Base-by-base conservation (phyloP, 2,888 invertebrate genomes). In the Pyrocoelia pectoralis region DNA sequence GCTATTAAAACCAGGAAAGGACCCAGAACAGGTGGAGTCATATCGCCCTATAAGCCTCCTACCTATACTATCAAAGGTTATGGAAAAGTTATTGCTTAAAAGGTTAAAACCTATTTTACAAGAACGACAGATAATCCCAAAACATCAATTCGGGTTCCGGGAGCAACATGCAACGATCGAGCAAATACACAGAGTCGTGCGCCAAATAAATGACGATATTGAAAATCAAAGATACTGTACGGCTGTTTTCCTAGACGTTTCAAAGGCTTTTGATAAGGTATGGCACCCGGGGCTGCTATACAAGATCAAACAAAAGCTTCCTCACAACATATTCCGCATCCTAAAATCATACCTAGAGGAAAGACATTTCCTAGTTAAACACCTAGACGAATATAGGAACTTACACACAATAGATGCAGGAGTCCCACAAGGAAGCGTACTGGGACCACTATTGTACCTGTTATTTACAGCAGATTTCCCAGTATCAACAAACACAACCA, bases 1-100 rank as follows among this genome's bases (percentile, higher is more conserved):
- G 51, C 53, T 70, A 4, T 50, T 52, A n/a, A 72, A 72, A 53
- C 67, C 67, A 12, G 66, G 63, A 2, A 72, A 71, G 63, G 48
- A 41, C 38, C 50, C 61, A 1, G 56, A 65, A 33, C 61, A 69
- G 17, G 41, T 56, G 38, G 60, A 56, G 5, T 70, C 66, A 2
- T 70, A 72, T 41, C 33, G 65, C 43, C 70, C 70, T 2, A 73
- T 75, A 50, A 70, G 65, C 10, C 28, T 73, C 15, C 55, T 74
- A 12, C 64, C 70, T 29, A 55, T 66, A 4, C 19, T 74, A 1
- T 71, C 64, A 0, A 73, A 72, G 49, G 1, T 71, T 9, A 64
- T 70, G 14, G 70, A 72, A 49, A 73, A 70, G 66, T 12, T 72
- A 43, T 10, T 72, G 0, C 56, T 67, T 3, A 43, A 40, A 40